These are phyloP conservation scores for Amblyjoppa proteus DNA, from an alignment of 2,888 invertebrate genomes.

Conservation along the genomic window DNA sequence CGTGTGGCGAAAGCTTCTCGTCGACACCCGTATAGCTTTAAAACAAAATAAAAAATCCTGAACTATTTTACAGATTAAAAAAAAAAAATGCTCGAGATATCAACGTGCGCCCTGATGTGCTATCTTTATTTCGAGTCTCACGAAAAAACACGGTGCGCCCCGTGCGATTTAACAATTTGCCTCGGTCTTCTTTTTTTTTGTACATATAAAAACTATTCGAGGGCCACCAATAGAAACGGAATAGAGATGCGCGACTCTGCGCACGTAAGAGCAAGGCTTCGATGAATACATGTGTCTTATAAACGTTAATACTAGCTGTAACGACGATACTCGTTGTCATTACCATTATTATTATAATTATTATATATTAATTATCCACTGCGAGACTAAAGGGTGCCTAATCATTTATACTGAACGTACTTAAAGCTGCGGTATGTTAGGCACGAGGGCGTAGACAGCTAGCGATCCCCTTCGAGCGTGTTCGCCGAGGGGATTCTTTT, in stretches of 20 bases:
- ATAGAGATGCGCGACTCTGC: slow-evolving; percentile 27
- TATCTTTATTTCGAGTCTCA: slow-evolving; percentile 42
- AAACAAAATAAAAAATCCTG: slow-evolving; percentile 24
- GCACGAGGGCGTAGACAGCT: slow-evolving; percentile 29
- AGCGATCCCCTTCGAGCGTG: slow-evolving; percentile 12
- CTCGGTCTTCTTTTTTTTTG: background rate
- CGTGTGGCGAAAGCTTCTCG: slow-evolving; percentile 37
- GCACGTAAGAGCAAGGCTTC: slow-evolving; percentile 72
- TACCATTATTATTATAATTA: slow-evolving; percentile 61
- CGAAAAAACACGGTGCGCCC: slow-evolving; percentile 10
- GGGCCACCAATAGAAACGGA: slow-evolving; percentile 18
- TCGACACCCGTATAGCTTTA: slow-evolving; percentile 18
- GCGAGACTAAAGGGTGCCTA: slow-evolving; percentile 59
- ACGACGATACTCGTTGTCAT: slow-evolving; percentile 57
- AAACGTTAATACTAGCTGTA: slow-evolving; percentile 73
- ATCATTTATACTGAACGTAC: slow-evolving; percentile 62
- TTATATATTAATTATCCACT: slow-evolving; percentile 49
- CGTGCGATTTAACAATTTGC: slow-evolving; percentile 1
- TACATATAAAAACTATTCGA: slow-evolving; percentile 56
- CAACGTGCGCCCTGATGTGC: slow-evolving; percentile 9
- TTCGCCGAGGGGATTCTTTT: background rate
- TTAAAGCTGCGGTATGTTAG: slow-evolving; percentile 62
- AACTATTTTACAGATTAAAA: slow-evolving; percentile 41
- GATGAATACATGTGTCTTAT: slow-evolving; percentile 83
- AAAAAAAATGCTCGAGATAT: slow-evolving; percentile 23